A percentile compares a stretch with the other conserved stretches of the same genome.
phyloP scores from a whole-genome alignment of 2,113 vertebrate genomes.

The Poicephalus meyeri region DNA sequence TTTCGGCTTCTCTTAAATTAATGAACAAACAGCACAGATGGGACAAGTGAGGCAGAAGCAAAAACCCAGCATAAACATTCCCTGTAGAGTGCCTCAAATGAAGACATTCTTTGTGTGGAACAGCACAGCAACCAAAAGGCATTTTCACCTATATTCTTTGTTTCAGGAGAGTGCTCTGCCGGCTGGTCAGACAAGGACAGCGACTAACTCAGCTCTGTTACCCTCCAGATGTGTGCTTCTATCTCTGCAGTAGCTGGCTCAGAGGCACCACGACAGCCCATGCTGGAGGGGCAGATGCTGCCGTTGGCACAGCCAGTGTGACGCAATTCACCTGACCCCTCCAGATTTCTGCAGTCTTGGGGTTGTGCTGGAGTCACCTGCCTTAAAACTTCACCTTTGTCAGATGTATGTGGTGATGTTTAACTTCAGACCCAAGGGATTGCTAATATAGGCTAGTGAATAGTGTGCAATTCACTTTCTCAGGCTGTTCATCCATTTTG shows the following conservation, averaged over 20 bases:
- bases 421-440: neutral
- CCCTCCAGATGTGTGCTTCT: neutral
- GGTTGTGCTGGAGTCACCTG: neutral
- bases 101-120: neutral
- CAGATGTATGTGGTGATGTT: fast-evolving
- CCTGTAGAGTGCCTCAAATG: neutral
- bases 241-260: neutral
- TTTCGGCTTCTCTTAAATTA: conserved; percentile 10
- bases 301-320: neutral
- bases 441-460: neutral
- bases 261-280: fast-evolving
- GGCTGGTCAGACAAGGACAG: neutral
- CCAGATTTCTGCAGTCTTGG: neutral
- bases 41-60: conserved; percentile 11
- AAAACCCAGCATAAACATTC: neutral
- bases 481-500: neutral
- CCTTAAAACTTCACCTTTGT: neutral
- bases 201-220: neutral
- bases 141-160: neutral
- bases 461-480: neutral
- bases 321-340: neutral
- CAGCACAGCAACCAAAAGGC: neutral
- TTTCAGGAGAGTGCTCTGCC: neutral
- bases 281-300: neutral
- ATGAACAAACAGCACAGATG: neutral